phyloP scores from a whole-genome alignment of 2,888 invertebrate genomes.

The Branchellion lobata region DNA sequence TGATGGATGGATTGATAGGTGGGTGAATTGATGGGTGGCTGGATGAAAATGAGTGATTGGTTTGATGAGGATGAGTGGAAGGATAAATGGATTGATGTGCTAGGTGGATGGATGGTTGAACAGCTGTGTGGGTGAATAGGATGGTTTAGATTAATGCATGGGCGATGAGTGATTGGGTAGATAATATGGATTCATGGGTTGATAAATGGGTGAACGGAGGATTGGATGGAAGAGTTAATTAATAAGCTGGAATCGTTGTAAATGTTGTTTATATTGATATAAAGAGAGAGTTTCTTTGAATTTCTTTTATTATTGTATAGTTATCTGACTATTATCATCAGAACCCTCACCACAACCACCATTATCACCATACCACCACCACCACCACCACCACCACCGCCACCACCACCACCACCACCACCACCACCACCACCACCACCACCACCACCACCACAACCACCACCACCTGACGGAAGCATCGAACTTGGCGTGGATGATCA shows the following conservation, averaged over 20 bases:
- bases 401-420: too few species aligned
- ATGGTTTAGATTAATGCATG: too few species aligned
- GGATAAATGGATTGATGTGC: background rate
- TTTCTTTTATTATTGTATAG: too few species aligned
- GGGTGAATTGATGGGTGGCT: background rate
- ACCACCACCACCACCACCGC: too few species aligned
- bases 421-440: too few species aligned
- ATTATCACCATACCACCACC: too few species aligned
- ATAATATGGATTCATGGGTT: background rate
- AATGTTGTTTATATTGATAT: too few species aligned
- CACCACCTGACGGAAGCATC: conserved; percentile 51
- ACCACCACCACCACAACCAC: conserved; percentile 50
- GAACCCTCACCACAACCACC: too few species aligned
- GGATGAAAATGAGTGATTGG: too few species aligned
- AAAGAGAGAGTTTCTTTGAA: too few species aligned
- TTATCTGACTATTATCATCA: too few species aligned
- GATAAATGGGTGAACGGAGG: background rate
- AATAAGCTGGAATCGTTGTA: background rate
- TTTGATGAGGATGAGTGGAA: too few species aligned
- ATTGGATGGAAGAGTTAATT: background rate
- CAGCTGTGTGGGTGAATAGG: background rate
- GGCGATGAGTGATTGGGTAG: background rate
- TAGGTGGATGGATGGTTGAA: background rate
- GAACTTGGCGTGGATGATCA: conserved; percentile 72
- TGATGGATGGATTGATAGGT: background rate